These are phyloP conservation scores for Myotis pilosus DNA, from an alignment of 2,797 vertebrate species.

Conservation along the genomic window DNA sequence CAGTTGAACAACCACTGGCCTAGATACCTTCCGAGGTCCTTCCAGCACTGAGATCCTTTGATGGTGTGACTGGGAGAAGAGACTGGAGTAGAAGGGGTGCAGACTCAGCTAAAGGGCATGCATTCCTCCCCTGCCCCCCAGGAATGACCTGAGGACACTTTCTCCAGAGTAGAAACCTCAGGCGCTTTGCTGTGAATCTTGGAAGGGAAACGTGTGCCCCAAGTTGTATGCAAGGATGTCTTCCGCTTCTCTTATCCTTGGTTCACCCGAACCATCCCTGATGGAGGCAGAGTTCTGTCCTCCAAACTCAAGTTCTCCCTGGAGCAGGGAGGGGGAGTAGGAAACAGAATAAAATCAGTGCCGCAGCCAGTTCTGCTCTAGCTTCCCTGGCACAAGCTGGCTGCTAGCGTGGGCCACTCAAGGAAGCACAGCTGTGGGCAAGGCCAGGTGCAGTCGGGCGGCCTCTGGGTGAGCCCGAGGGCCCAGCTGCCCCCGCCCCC, in stretches of 20 bases:
- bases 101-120: neutral
- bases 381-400: neutral
- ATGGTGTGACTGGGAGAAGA: neutral
- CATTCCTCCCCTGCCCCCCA: neutral
- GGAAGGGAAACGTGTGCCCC: neutral
- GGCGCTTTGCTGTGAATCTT: neutral
- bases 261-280: neutral
- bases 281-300: neutral
- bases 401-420: neutral
- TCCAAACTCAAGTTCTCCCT: neutral
- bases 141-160: neutral
- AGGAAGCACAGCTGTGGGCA: slow-evolving; percentile 25
- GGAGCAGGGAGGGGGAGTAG: accelerated
- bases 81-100: neutral
- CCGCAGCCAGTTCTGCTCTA: neutral
- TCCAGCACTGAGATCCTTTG: neutral
- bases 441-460: neutral
- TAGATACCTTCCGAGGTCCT: neutral
- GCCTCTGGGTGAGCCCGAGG: neutral
- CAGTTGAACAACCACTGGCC: neutral
- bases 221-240: neutral
- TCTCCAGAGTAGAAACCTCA: neutral
- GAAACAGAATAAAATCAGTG: neutral
- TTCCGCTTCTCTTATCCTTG: neutral
- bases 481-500: neutral